phyloP scores from a whole-genome alignment of 1,140 invertebrate genomes.

The Lordiphosa collinella region DNA sequence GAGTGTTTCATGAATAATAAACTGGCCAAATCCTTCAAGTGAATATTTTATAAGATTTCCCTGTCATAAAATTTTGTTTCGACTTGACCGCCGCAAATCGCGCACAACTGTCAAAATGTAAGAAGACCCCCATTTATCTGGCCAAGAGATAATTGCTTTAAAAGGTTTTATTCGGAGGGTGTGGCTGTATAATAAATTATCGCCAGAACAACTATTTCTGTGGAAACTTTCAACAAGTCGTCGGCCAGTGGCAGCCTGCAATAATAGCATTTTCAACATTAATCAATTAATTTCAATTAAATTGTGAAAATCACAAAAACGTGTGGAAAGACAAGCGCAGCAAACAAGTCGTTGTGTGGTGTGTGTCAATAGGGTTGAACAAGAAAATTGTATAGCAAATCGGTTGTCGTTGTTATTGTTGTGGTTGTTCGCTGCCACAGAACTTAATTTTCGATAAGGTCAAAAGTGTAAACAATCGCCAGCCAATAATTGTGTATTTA shows the following conservation, averaged over 20 bases:
- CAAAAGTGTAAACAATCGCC: no score
- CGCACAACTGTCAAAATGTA: conserved; percentile 46
- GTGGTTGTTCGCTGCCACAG: no score
- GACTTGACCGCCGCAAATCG: conserved; percentile 55
- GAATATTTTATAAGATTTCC: conserved; percentile 12
- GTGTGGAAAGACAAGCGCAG: conserved; percentile 38
- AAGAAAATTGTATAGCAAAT: no score
- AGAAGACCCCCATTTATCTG: neutral
- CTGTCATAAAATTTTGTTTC: neutral
- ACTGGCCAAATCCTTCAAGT: conserved; percentile 5
- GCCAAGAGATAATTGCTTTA: conserved; percentile 36
- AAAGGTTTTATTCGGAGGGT: no score
- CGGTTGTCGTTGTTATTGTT: no score
- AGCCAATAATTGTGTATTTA: no score
- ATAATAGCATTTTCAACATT: conserved; percentile 53
- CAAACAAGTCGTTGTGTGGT: conserved; percentile 8
- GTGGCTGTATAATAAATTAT: conserved; percentile 44
- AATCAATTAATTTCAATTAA: conserved; percentile 67
- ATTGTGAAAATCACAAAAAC: conserved; percentile 64
- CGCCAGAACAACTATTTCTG: conserved; percentile 36
- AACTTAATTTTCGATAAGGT: no score
- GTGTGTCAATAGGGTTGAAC: no score
- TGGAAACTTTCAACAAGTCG: conserved; percentile 48
- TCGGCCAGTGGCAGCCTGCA: conserved; percentile 19
- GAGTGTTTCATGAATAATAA: conserved; percentile 46